Conservation (phyloP, 1,140 invertebrate species). For the Hyles euphorbiae region DNA sequence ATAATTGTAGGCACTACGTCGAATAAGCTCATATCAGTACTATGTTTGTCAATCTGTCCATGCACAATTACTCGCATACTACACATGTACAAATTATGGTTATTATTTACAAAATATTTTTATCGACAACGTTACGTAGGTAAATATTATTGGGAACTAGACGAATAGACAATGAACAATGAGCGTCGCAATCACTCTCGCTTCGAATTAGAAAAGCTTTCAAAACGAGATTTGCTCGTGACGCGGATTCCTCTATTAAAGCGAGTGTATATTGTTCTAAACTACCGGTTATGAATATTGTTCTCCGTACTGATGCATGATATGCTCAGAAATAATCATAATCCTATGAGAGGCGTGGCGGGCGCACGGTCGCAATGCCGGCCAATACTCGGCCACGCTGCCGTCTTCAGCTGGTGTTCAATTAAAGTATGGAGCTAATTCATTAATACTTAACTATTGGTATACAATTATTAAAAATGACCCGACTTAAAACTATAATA, state of each 20-base stretch:
- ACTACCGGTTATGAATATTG: constrained; percentile 16
- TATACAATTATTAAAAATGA: constrained; percentile 34
- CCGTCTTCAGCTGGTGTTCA: too few species aligned
- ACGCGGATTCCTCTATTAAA: constrained; percentile 1
- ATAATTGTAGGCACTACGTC: constrained; percentile 73
- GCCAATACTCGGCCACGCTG: too few species aligned
- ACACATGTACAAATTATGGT: constrained; percentile 49
- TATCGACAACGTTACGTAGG: constrained; percentile 24
- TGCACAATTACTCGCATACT: constrained; percentile 60
- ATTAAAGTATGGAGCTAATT: too few species aligned
- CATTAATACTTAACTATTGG: constrained; percentile 18
- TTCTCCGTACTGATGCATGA: constrained; percentile 7
- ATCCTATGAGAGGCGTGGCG: too few species aligned
- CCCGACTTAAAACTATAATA: constrained; percentile 11
- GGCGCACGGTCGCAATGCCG: too few species aligned
- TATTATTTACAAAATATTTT: constrained; percentile 37
- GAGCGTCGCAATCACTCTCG: constrained; percentile 8
- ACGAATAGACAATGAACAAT: constrained; percentile 16
- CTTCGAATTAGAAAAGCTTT: constrained; percentile 11
- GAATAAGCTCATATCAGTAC: constrained; percentile 74
- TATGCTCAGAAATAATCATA: too few species aligned
- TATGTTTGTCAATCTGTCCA: constrained; percentile 65
- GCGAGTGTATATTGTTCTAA: constrained; percentile 8
- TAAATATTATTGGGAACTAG: constrained; percentile 11
- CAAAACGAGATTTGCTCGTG: constrained; percentile 2